Evolutionary conservation across 2,888 invertebrate species (phyloP), one percentile per base, ranked within the genome.

Genomic region (Dyspetes luteomarginatus): DNA sequence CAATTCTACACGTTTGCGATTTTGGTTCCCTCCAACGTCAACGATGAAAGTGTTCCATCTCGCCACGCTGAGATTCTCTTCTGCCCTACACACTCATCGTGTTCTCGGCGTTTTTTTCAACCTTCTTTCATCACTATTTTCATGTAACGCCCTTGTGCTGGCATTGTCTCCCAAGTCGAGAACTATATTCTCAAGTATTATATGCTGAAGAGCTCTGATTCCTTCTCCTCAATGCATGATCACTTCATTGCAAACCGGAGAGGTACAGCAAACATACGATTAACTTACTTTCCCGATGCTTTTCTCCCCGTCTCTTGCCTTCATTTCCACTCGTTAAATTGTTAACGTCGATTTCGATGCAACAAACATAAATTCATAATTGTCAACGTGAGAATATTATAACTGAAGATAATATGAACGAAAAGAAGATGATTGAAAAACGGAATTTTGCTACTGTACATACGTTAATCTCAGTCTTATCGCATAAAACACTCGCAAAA

Each of bases 1-100:
- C n/a, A n/a, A n/a, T n/a, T 36, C 4, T 15, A 48, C 28, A 65
- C 19, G 9, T 12, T 64, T 43, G 45, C 73, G 55, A 45, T 65
- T 58, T 30, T 48, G 56, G 48, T 30, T 72, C 55, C 41, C 62
- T 43, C 65, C 72, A 26, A 60, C 80, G 55, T n/a, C 7, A 55
- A 48, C 28, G 52, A 48, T 36, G 58, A n/a, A 52, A 76, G 72
- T 72, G 65, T 74, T 50, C 55, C 68, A 74, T 65, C 36, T 36
- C 79, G 64, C 24, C 64, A 30, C 78, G 68, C 43, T 4, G 36
- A 36, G 36, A 36, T 36, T 36, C 36, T 36, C 12, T 12, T 36
- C 9, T 12, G 12, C 7, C 15, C 17, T 36, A 55, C 64, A 30
- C 56, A 64, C 64, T 74, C 65, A 24, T 64, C 73, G 28, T 65